phyloP scores from a whole-genome alignment of 2,888 invertebrate genomes.

The Nymphalis c-album region DNA sequence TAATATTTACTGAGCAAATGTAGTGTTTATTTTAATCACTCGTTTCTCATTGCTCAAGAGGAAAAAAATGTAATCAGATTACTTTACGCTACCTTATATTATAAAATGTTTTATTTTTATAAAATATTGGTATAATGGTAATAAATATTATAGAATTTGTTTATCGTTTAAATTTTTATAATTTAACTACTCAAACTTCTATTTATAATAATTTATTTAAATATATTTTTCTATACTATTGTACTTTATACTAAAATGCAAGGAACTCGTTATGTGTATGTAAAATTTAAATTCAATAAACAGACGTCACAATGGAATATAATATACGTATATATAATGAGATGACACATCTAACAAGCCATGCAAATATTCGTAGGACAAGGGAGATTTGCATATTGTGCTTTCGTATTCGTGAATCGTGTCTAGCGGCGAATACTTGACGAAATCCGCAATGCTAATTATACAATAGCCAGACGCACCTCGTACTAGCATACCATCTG shows the following conservation, averaged over 20 bases:
- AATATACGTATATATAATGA: not conserved
- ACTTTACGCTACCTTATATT: not conserved
- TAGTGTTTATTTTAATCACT: not conserved
- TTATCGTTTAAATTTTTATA: no score
- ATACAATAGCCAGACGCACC: conserved; percentile 74
- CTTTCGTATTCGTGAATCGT: conserved; percentile 67
- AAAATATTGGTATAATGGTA: no score
- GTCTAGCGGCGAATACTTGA: conserved; percentile 67
- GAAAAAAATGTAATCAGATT: not conserved
- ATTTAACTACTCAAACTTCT: no score
- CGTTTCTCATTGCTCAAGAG: not conserved
- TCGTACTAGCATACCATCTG: conserved; percentile 59
- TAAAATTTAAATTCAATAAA: conserved; percentile 7
- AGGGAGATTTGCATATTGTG: conserved; percentile 64
- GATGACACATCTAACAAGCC: conserved; percentile 5
- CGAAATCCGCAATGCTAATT: conserved; percentile 76
- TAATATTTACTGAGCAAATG: not conserved
- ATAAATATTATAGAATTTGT: conserved; percentile 44
- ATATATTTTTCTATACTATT: not conserved
- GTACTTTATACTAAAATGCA: conserved; percentile 39
- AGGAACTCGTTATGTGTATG: not conserved
- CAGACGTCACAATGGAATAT: not conserved
- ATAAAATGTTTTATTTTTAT: not conserved
- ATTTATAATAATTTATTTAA: not conserved
- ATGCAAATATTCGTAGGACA: conserved; percentile 9